Percentiles rank a stretch among this genome's conserved stretches.
Evolutionary conservation across 2,797 vertebrate species (phyloP).

Genomic region (Epinephelus malabaricus): DNA sequence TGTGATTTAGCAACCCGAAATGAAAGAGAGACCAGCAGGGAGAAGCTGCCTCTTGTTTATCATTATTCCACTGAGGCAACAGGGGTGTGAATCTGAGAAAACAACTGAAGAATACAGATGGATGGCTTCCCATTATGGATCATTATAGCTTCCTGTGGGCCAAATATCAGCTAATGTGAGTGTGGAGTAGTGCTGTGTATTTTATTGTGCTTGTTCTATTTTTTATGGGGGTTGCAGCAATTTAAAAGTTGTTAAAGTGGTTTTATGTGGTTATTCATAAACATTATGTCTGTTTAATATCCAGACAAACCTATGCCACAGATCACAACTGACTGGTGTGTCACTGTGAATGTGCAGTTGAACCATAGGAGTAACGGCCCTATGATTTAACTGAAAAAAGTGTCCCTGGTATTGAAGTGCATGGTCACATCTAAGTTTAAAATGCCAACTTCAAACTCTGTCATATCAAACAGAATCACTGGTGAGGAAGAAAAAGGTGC

Average conservation of each 20-base stretch:
- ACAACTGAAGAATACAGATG: constrained; percentile 52
- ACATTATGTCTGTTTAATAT: constrained; percentile 28
- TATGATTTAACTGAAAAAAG: constrained; percentile 10
- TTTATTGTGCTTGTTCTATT: constrained; percentile 24
- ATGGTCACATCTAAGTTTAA: constrained; percentile 22
- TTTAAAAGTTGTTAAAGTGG: constrained; percentile 35
- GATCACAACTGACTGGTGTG: constrained; percentile 14
- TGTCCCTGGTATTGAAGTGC: background rate
- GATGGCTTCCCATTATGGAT: constrained; percentile 61
- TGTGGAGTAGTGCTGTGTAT: constrained; percentile 10
- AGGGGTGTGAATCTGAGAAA: constrained; percentile 53
- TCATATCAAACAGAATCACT: constrained; percentile 46
- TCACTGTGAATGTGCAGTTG: background rate
- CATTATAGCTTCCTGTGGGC: constrained; percentile 44
- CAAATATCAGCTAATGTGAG: constrained; percentile 50
- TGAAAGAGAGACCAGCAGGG: constrained; percentile 50
- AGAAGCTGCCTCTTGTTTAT: constrained; percentile 44
- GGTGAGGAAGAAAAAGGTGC: constrained; percentile 30
- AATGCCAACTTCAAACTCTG: constrained; percentile 45
- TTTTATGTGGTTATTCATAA: constrained; percentile 39
- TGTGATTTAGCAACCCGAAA: constrained; percentile 37
- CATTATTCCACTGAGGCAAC: constrained; percentile 47
- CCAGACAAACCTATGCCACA: constrained; percentile 5
- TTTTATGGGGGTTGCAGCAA: background rate
- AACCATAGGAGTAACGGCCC: background rate